A percentile compares a stretch with the other conserved stretches of the same genome.
phyloP scores from a whole-genome alignment of 2,888 invertebrate genomes.

The Sepioteuthis lessoniana region DNA sequence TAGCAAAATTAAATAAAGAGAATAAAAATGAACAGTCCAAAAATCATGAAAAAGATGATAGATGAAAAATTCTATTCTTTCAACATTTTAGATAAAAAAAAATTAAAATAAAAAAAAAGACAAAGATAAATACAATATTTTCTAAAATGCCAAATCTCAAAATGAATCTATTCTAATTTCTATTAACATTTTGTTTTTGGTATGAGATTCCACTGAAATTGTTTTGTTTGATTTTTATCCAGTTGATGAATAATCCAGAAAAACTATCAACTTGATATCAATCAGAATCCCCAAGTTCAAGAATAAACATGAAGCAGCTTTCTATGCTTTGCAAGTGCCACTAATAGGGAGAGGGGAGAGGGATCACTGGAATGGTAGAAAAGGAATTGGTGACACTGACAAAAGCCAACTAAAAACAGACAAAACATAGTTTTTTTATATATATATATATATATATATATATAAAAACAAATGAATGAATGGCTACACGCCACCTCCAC shows the following conservation, averaged over 20 bases:
- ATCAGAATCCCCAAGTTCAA: not conserved
- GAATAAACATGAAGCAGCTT: not conserved
- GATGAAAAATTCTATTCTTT: not conserved
- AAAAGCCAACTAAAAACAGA: not conserved
- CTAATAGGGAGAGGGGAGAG: not conserved
- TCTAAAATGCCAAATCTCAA: not conserved
- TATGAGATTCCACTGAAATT: not conserved
- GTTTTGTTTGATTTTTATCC: not conserved
- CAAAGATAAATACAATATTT: not conserved
- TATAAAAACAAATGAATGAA: not conserved
- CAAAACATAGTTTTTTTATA: not conserved
- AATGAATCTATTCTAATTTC: not conserved
- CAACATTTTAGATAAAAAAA: not conserved
- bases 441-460: too few species aligned
- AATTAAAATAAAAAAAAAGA: not conserved
- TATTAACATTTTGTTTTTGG: too few species aligned
- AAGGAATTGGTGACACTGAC: not conserved
- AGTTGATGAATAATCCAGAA: not conserved
- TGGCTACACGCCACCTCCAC: slow-evolving; percentile 90
- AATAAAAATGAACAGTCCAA: not conserved
- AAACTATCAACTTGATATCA: not conserved
- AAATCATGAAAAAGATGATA: not conserved
- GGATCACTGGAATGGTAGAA: not conserved
- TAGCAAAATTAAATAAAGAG: not conserved
- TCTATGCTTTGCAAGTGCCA: not conserved